These are phyloP conservation scores for Labeo calbasu DNA, from an alignment of 2,797 vertebrate species.

Conservation along the genomic window DNA sequence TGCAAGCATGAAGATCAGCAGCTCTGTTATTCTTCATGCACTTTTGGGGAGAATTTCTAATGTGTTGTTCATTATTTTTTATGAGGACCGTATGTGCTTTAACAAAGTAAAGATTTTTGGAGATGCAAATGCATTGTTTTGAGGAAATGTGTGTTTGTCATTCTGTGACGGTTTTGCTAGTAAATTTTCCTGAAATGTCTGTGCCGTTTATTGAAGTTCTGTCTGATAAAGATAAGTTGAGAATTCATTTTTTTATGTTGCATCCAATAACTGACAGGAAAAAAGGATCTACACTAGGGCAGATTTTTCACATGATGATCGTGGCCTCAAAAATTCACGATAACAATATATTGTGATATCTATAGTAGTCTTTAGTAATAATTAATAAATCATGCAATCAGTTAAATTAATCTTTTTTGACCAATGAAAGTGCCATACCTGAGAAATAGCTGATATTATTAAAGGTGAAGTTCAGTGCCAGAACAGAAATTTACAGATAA, in stretches of 20 bases:
- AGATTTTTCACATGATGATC: too few species aligned
- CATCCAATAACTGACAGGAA: neutral
- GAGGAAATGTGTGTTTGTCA: neutral
- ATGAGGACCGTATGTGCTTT: neutral
- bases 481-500: too few species aligned
- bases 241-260: neutral
- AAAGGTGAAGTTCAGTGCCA: too few species aligned
- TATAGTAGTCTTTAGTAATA: too few species aligned
- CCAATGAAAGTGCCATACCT: neutral
- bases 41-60: neutral
- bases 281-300: neutral
- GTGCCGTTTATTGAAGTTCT: neutral
- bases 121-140: neutral
- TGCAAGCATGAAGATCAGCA: slow-evolving; percentile 5
- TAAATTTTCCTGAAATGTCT: neutral
- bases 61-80: neutral
- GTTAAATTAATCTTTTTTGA: too few species aligned
- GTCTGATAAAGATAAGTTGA: neutral
- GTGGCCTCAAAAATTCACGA: too few species aligned
- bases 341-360: too few species aligned
- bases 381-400: too few species aligned
- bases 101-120: neutral
- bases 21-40: neutral
- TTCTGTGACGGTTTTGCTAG: too few species aligned
- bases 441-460: neutral